These are phyloP conservation scores for Trichogramma evanescens DNA, from an alignment of 2,888 invertebrate species.

Conservation along the genomic window DNA sequence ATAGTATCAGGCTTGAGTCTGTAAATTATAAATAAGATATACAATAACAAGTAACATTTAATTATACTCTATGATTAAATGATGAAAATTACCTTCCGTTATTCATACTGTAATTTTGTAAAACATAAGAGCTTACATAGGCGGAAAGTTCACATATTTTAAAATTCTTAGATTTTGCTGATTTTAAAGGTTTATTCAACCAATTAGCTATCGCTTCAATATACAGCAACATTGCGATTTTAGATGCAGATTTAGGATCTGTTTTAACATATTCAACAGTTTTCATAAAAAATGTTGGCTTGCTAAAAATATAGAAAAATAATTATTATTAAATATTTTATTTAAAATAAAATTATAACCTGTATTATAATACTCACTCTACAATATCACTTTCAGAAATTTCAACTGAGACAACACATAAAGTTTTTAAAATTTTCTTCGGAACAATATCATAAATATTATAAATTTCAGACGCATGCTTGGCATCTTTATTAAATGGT, in stretches of 20 bases:
- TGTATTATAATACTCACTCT: slow-evolving; percentile 24
- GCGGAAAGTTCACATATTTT: slow-evolving; percentile 28
- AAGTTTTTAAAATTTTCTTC: slow-evolving; percentile 30
- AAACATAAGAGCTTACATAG: slow-evolving; percentile 30
- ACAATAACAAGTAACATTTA: no score
- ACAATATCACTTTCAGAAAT: slow-evolving; percentile 25
- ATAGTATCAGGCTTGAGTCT: slow-evolving; percentile 37
- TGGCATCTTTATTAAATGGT: slow-evolving; percentile 38
- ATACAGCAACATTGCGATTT: slow-evolving; percentile 36
- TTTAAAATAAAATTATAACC: neutral
- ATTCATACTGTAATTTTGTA: slow-evolving; percentile 33
- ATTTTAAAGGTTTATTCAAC: slow-evolving; percentile 33
- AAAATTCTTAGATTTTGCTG: slow-evolving; percentile 28
- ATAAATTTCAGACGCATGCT: slow-evolving; percentile 36
- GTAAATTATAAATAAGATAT: slow-evolving; percentile 16
- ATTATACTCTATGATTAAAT: neutral
- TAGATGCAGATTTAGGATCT: slow-evolving; percentile 25
- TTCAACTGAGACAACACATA: slow-evolving; percentile 29
- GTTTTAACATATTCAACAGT: slow-evolving; percentile 24
- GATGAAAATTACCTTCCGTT: slow-evolving; percentile 33
- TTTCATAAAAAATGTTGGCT: slow-evolving; percentile 31
- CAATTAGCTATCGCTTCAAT: slow-evolving; percentile 33
- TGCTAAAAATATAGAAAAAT: slow-evolving; percentile 5
- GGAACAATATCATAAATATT: slow-evolving; percentile 40
- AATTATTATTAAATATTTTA: neutral